Evolutionary conservation across 2,113 vertebrate genomes (phyloP).

Genomic region (Erpornis zantholeuca): DNA sequence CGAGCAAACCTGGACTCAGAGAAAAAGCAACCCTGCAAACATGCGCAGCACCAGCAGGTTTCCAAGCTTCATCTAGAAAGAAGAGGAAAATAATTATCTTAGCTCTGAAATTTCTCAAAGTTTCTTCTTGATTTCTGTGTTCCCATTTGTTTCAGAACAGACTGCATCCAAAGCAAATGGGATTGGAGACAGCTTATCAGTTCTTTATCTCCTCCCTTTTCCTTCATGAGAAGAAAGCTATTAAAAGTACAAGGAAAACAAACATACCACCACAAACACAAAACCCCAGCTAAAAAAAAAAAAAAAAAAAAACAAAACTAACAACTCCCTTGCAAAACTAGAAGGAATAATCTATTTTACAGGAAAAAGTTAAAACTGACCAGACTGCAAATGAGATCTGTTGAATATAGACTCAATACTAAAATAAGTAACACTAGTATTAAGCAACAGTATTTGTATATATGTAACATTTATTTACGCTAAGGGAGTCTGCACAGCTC

Average conservation of each 20-base stretch:
- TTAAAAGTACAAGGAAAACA: neutral
- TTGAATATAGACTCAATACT: neutral
- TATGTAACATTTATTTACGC: neutral
- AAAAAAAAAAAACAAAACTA: neutral
- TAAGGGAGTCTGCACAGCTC: neutral
- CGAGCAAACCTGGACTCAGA: fast-evolving
- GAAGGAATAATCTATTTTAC: neutral
- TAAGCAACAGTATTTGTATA: neutral
- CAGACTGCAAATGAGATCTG: neutral
- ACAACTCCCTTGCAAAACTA: neutral
- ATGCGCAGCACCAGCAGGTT: neutral
- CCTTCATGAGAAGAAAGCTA: neutral
- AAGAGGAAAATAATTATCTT: neutral
- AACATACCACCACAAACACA: neutral
- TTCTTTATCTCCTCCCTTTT: neutral
- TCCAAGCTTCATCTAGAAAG: neutral
- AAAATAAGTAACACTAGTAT: neutral
- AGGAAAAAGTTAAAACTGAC: neutral
- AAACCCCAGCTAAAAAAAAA: neutral
- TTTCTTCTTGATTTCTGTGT: neutral
- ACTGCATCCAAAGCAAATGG: neutral
- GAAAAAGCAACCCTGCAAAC: neutral
- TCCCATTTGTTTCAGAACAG: neutral
- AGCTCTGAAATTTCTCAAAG: neutral
- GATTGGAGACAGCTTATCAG: neutral